Base-by-base conservation (phyloP, 2,888 invertebrate genomes). In the Agrotis clavis region DNA sequence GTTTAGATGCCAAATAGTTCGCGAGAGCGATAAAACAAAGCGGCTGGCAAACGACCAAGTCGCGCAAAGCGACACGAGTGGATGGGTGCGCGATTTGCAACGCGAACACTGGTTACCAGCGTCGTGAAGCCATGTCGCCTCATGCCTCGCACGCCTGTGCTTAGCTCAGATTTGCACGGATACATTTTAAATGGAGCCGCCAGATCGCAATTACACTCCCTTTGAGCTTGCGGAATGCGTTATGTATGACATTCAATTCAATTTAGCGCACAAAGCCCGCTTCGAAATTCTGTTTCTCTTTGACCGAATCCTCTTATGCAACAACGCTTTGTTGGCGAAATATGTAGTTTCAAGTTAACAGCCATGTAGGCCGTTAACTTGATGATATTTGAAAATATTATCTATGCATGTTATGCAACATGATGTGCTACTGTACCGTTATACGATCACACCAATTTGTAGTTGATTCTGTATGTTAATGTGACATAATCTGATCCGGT, bases 161-260 rank as follows among this genome's bases (percentile, higher is more conserved):
- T 92, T 89, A 90, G 90, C 88, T 88, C 91, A 92, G 92, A 95
- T 95, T 94, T 94, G 93, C 93, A 92, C 91, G 91, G 92, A 93
- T 93, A 94, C 95, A 91, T 94, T 95, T 95, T 92, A 95, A 95
- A 95, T 94, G 92, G 93, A 94, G 93, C 94, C 90, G 93, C 89
- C 94, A 91, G 92, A 92, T 95, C 91, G 92, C 94, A 95, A 95
- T 95, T 95, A 95, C 94, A 93, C 92, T 95, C 92, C 94, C 95
- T 96, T 95, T 96, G 95, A 94, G 93, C 92, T 91, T 86, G 89
- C 90, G 91, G 92, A 93, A 95, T 94, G 94, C 92, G 92, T 93
- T 92, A 92, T 92, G 93, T 93, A 94, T 93, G 95, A 94, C 95
- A 93, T 94, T 93, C 94, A 93, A 95, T 95, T 95, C 92, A 95